Evolutionary conservation across 2,113 vertebrate genomes (phyloP).

Genomic region (Ceratotherium simum): DNA sequence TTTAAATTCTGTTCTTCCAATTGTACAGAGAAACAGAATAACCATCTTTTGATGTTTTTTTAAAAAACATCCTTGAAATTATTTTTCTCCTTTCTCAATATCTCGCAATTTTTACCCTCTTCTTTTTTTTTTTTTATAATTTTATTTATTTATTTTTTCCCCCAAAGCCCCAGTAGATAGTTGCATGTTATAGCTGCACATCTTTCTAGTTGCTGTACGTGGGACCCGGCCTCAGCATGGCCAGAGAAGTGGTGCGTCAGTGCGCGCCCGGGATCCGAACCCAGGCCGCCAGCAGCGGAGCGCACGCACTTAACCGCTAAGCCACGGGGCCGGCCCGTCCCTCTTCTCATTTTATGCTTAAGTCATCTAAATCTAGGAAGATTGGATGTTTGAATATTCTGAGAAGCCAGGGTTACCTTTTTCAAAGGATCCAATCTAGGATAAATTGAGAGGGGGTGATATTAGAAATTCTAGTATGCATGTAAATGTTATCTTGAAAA

Average conservation of each 20-base stretch:
- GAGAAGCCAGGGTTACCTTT: conserved; percentile 37
- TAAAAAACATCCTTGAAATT: background rate
- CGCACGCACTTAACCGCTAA: no score
- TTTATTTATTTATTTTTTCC: no score
- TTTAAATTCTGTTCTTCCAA: conserved; percentile 54
- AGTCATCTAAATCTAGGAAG: conserved; percentile 47
- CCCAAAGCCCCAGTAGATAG: no score
- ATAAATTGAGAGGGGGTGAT: background rate
- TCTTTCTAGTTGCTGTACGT: no score
- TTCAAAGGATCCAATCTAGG: background rate
- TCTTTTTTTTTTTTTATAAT: no score
- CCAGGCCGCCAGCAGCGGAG: no score
- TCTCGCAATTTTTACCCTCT: background rate
- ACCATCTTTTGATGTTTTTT: conserved; percentile 40
- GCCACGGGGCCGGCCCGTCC: no score
- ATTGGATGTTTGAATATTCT: conserved; percentile 27
- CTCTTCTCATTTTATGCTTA: conserved; percentile 51
- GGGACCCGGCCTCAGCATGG: no score
- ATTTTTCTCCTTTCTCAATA: conserved; percentile 45
- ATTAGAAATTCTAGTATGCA: conserved; percentile 31
- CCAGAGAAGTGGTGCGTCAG: no score
- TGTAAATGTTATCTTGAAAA: conserved; percentile 64
- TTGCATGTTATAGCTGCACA: no score
- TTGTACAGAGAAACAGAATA: conserved; percentile 27
- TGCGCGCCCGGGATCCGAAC: no score